These are phyloP conservation scores for Crossaster papposus DNA, from an alignment of 53 echinoderm and acorn worm species.

Conservation along the genomic window DNA sequence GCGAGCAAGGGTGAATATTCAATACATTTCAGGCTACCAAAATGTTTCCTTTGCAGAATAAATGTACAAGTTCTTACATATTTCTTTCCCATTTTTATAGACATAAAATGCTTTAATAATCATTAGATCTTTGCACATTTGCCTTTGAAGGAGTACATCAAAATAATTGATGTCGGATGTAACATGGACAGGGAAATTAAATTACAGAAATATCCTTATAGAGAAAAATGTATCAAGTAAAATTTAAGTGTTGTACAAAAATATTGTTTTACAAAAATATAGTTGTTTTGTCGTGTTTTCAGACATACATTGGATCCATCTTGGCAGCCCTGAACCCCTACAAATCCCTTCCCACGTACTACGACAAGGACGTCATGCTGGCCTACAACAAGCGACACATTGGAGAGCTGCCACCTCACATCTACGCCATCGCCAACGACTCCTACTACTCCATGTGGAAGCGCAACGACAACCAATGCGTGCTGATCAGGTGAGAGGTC, in stretches of 20 bases:
- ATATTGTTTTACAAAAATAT: not conserved
- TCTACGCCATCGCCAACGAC: conserved; percentile 95
- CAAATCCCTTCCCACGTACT: conserved; percentile 72
- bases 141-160: no score
- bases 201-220: no score
- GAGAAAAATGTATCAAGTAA: no score
- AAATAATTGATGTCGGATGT: no score
- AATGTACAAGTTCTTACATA: no score
- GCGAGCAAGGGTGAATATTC: no score
- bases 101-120: not conserved
- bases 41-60: not conserved
- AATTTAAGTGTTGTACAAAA: not conserved
- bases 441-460: conserved; percentile 97
- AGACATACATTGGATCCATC: conserved; percentile 98
- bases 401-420: conserved; percentile 94
- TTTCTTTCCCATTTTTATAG: not conserved
- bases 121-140: no score
- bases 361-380: conserved; percentile 78
- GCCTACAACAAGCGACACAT: conserved; percentile 91
- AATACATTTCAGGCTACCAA: no score
- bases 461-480: conserved; percentile 92
- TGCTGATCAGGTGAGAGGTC: conserved; percentile 87
- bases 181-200: no score
- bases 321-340: conserved; percentile 95
- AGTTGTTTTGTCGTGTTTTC: conserved; percentile 13